Evolutionary conservation across 30 jellyfish, hydroid and myxozoan species (phyloP).

Genomic region (Mastigias papua): DNA sequence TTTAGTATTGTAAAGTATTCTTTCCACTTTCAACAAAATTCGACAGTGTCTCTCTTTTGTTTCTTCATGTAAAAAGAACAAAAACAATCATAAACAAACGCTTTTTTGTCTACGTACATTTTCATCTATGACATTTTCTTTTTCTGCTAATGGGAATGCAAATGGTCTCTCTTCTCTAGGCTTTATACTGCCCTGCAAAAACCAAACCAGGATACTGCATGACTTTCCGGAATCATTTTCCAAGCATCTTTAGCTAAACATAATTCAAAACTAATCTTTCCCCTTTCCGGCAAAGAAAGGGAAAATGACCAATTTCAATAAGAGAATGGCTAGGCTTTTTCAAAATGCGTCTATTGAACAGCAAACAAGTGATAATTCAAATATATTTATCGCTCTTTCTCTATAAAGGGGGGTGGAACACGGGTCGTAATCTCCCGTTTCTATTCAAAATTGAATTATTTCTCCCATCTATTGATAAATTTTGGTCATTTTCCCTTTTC

Average conservation of each 20-base stretch:
- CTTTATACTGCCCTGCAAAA: conserved; percentile 21
- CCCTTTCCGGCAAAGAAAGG: not conserved
- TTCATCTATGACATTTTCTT: conserved; percentile 49
- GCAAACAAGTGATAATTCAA: no score
- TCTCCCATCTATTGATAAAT: no score
- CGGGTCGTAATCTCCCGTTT: no score
- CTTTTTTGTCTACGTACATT: conserved; percentile 19
- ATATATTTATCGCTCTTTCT: no score
- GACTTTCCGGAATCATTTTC: not conserved
- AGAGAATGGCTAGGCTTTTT: no score
- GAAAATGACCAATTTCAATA: not conserved
- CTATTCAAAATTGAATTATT: no score
- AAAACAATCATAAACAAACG: not conserved
- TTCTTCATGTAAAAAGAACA: not conserved
- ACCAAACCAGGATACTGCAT: not conserved
- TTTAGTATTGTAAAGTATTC: not conserved
- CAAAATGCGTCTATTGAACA: no score
- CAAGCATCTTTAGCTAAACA: not conserved
- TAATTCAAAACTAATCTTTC: not conserved
- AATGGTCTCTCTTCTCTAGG: conserved; percentile 22
- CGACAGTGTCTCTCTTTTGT: not conserved
- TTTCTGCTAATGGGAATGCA: conserved; percentile 30
- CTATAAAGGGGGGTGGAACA: no score
- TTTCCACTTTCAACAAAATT: not conserved
- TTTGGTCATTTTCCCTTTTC: no score